A percentile compares a stretch with the other conserved stretches of the same genome.
These are phyloP conservation scores for Trimorus sp. DNA, from an alignment of 2,888 invertebrate genomes.

Conservation along the genomic window DNA sequence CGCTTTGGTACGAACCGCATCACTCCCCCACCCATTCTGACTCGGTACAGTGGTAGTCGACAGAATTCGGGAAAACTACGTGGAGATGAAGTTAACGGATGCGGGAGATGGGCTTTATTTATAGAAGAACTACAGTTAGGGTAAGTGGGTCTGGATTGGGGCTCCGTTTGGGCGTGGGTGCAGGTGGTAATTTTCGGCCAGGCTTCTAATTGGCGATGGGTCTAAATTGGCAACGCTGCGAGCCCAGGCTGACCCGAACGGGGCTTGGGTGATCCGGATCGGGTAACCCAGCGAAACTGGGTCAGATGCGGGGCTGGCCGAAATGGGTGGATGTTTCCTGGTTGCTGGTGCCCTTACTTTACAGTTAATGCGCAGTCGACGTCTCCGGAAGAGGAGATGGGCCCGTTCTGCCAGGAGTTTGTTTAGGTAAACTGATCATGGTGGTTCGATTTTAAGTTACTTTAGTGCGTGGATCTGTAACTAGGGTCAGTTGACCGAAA, in stretches of 20 bases:
- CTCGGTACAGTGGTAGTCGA: conserved; percentile 64
- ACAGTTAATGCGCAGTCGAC: no score
- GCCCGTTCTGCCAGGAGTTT: no score
- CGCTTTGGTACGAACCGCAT: conserved; percentile 72
- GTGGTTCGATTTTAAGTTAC: no score
- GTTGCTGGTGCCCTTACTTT: conserved; percentile 1
- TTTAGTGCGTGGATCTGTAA: no score
- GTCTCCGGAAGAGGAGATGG: no score
- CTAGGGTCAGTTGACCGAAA: no score
- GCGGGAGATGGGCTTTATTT: conserved; percentile 7
- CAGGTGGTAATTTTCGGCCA: conserved; percentile 45
- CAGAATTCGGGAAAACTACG: background rate
- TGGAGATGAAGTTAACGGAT: background rate
- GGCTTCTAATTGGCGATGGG: conserved; percentile 42
- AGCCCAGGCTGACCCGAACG: conserved; percentile 43
- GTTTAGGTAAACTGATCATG: no score
- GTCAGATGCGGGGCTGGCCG: conserved; percentile 26
- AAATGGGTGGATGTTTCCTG: conserved; percentile 28
- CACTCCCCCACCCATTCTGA: conserved; percentile 46
- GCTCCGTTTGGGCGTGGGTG: conserved; percentile 16
- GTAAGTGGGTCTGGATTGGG: conserved; percentile 3
- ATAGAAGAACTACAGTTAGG: conserved; percentile 23
- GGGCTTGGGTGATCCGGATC: conserved; percentile 43
- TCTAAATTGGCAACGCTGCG: conserved; percentile 45
- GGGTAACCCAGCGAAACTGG: conserved; percentile 53